Conservation (phyloP, 2,797 vertebrate genomes). For the Notolabrus celidotus region DNA sequence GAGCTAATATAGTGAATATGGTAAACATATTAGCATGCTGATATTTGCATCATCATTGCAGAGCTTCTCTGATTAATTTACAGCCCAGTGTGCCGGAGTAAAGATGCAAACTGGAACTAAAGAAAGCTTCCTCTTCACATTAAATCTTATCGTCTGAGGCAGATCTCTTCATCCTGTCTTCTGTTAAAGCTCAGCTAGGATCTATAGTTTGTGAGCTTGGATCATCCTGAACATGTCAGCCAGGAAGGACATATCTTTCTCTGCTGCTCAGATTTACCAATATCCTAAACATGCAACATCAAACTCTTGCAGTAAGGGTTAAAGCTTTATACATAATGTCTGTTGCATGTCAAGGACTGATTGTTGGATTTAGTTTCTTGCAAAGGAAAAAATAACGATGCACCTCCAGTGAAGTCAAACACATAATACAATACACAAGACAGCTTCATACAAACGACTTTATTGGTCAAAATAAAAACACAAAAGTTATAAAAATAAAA, state of each 20-base stretch:
- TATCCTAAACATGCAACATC: too few species aligned
- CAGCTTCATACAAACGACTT: constrained; percentile 70
- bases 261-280: background rate
- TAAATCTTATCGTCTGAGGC: too few species aligned
- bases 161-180: background rate
- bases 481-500: constrained; percentile 7
- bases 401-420: constrained; percentile 54
- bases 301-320: too few species aligned
- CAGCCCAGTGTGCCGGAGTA: too few species aligned
- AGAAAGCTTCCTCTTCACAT: too few species aligned
- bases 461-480: constrained; percentile 64
- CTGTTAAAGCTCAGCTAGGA: background rate
- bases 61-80: too few species aligned
- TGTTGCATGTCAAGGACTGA: too few species aligned
- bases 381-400: too few species aligned
- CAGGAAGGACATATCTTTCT: background rate
- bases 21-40: background rate
- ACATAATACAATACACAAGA: constrained; percentile 69
- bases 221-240: background rate
- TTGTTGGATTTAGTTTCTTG: too few species aligned
- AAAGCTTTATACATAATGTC: too few species aligned
- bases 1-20: background rate
- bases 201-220: background rate
- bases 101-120: too few species aligned
- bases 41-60: background rate